phyloP scores from a whole-genome alignment of 2,888 invertebrate genomes.

The Sericinus montela region DNA sequence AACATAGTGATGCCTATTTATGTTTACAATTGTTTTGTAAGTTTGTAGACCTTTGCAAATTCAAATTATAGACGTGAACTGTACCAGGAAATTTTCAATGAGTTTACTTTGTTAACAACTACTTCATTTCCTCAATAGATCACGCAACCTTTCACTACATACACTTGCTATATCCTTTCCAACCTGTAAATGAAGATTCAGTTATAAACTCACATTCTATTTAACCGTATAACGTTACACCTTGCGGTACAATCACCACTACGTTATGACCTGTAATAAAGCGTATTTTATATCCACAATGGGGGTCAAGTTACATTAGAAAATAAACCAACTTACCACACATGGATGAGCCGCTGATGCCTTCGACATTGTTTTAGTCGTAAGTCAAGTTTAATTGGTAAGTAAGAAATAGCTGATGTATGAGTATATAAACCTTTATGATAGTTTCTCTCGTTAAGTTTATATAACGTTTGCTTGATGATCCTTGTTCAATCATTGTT shows the following conservation, averaged over 20 bases:
- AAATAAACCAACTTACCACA: slow-evolving; percentile 41
- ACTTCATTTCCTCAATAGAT: slow-evolving; percentile 4
- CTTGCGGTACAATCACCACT: slow-evolving; percentile 50
- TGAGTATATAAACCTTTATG: slow-evolving; percentile 36
- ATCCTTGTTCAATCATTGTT: slow-evolving; percentile 17
- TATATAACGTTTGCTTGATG: slow-evolving; percentile 39
- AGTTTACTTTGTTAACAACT: neutral
- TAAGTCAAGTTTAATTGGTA: slow-evolving; percentile 29
- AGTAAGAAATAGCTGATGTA: slow-evolving; percentile 5
- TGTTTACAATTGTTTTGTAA: too few species aligned
- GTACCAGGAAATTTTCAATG: too few species aligned
- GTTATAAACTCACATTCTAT: slow-evolving; percentile 58
- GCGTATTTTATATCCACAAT: slow-evolving; percentile 27
- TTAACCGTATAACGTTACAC: slow-evolving; percentile 55
- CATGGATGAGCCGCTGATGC: slow-evolving; percentile 40
- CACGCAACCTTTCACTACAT: slow-evolving; percentile 15
- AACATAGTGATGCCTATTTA: too few species aligned
- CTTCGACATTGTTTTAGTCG: slow-evolving; percentile 35
- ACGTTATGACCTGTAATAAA: slow-evolving; percentile 34
- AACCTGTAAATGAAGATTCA: slow-evolving; percentile 49
- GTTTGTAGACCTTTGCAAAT: too few species aligned
- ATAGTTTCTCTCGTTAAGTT: slow-evolving; percentile 46
- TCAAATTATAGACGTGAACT: too few species aligned
- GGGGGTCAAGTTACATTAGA: slow-evolving; percentile 38
- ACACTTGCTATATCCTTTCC: slow-evolving; percentile 33